Base-by-base conservation (phyloP, 2,113 vertebrate species). In the Gallinago paraguaiae region DNA sequence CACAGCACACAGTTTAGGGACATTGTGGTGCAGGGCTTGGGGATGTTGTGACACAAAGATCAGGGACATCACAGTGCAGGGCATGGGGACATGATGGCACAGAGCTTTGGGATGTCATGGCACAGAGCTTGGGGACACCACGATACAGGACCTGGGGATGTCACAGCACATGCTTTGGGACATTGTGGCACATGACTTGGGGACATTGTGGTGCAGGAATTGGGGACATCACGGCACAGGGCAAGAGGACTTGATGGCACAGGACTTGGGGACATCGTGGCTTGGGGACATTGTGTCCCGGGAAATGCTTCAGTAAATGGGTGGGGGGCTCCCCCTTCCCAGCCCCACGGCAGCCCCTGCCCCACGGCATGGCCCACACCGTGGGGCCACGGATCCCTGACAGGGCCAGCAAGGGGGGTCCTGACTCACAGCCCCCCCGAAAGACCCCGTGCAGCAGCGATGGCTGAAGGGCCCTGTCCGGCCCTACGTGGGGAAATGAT, bases 401-500 rank as follows among this genome's bases (percentile, higher is more conserved):
- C 65, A 35, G 43, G 37, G 23, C 22, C 48, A 53, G 43, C 0
- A 0, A 23, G 33, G 24, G 41, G 43, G 43, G 31, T 23, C 46
- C 70, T 0, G 2, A 67, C 45, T 59, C n/a, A 24, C 67, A 28
- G 41, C 70, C 65, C 68, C 68, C 50, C n/a, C 1, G 4, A 39
- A 77, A 31, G 56, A 13, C 43, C 74, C 45, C 2, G 7, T 0
- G 7, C 67, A 18, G 83, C 64, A 57, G 88, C 18, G 54, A 7
- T 4, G 39, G 85, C 85, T 54, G 65, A 41, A 57, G 70, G 70
- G 86, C 63, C 91, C 93, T 51, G 88, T 97, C 96, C 95, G n/a
- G 93, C 91, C 50, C 18, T 3, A 61, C 63, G 71, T 61, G 95
- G 82, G 61, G 97, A 97, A 98, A 86, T 87, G 97, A 98, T 97